Evolutionary conservation across 2,113 vertebrate genomes (phyloP).

Genomic region (Lycaon pictus): DNA sequence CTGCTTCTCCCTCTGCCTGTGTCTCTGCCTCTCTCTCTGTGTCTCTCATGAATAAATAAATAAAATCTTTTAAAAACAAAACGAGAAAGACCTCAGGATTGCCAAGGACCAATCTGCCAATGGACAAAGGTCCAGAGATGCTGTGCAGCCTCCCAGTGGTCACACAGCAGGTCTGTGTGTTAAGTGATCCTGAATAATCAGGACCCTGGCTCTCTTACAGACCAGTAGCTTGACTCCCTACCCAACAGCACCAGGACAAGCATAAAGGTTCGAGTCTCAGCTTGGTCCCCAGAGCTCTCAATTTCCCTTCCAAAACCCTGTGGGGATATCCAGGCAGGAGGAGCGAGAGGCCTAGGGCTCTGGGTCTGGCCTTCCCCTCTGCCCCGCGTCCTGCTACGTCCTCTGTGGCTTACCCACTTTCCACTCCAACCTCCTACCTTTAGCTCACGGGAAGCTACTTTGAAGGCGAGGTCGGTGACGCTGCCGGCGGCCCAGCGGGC

Average conservation of each 20-base stretch:
- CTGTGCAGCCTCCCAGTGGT: fast-evolving
- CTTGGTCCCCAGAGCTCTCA: background rate
- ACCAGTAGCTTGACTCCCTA: background rate
- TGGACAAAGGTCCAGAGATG: background rate
- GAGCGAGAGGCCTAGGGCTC: background rate
- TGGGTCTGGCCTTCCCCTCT: background rate
- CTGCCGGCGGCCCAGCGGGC: slow-evolving; percentile 94
- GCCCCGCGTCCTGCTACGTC: fast-evolving
- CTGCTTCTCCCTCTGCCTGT: no score
- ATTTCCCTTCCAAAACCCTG: background rate
- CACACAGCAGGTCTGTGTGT: background rate
- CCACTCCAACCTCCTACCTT: slow-evolving; percentile 88
- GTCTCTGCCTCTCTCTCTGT: no score
- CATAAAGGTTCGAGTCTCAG: background rate
- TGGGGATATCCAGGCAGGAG: background rate
- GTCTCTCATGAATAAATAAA: no score
- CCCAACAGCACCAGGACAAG: background rate
- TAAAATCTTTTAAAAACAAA: no score
- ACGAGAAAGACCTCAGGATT: no score
- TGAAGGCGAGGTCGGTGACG: slow-evolving; percentile 94
- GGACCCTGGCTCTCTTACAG: background rate
- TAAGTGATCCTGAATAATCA: background rate
- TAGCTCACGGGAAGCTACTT: slow-evolving; percentile 93
- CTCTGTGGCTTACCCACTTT: fast-evolving
- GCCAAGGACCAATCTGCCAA: background rate